phyloP scores from a whole-genome alignment of 2,113 vertebrate genomes.

The Pterocles burchelli region DNA sequence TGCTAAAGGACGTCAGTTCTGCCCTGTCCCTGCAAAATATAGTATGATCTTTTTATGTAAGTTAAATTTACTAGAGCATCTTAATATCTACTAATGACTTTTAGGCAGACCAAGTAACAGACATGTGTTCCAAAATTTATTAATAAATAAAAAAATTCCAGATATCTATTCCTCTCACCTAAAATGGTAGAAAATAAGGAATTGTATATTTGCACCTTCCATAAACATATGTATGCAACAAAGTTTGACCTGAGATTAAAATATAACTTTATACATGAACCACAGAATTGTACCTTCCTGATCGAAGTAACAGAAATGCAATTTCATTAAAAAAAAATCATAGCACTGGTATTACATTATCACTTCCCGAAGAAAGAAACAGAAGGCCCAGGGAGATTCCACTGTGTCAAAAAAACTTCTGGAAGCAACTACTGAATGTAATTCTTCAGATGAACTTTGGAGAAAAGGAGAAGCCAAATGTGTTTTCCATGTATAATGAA shows the following conservation, averaged over 20 bases:
- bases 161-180: background rate
- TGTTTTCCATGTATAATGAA: slow-evolving; percentile 9
- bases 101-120: background rate
- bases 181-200: background rate
- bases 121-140: background rate
- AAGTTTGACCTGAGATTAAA: background rate
- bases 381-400: background rate
- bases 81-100: background rate
- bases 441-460: background rate
- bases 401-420: background rate
- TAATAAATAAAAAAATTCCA: background rate
- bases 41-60: background rate
- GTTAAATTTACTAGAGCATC: background rate
- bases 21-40: background rate
- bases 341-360: background rate
- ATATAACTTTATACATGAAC: background rate
- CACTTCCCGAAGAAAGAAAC: background rate
- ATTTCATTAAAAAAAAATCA: background rate
- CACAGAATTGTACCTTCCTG: background rate
- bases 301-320: background rate
- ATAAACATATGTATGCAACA: background rate
- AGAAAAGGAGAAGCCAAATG: background rate
- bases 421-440: background rate
- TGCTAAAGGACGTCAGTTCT: background rate
- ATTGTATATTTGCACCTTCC: background rate